phyloP scores from a whole-genome alignment of 2,888 invertebrate genomes.

The Endomychus coccineus region DNA sequence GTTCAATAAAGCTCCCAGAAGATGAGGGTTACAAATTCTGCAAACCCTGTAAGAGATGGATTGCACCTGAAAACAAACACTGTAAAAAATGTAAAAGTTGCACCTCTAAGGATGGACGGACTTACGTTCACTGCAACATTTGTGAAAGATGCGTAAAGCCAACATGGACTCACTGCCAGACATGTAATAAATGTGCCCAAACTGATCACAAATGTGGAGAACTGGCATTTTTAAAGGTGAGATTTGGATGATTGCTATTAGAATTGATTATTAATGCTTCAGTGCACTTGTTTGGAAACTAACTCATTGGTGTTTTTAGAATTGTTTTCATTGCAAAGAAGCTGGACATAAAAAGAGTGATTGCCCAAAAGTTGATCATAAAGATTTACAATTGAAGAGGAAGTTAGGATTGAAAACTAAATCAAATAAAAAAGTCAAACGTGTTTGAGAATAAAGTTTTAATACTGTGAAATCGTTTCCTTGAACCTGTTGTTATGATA shows the following conservation, averaged over 20 bases:
- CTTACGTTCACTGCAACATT: slow-evolving; percentile 58
- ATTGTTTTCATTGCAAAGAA: slow-evolving; percentile 52
- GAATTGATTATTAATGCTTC: slow-evolving; percentile 44
- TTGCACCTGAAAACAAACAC: slow-evolving; percentile 60
- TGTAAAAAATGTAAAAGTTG: slow-evolving; percentile 67
- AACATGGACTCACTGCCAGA: slow-evolving; percentile 69
- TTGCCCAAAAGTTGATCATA: slow-evolving; percentile 44
- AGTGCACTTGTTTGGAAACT: slow-evolving; percentile 1
- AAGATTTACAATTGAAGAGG: slow-evolving; percentile 36
- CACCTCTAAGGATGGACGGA: slow-evolving; percentile 66
- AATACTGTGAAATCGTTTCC: slow-evolving; percentile 8
- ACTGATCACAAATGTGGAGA: slow-evolving; percentile 49
- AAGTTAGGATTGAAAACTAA: slow-evolving; percentile 24
- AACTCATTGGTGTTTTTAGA: slow-evolving; percentile 36
- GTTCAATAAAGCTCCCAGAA: slow-evolving; percentile 47
- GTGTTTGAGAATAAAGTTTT: neutral
- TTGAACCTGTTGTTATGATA: too few species aligned
- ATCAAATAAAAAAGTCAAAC: slow-evolving; percentile 3
- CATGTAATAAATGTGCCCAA: slow-evolving; percentile 60
- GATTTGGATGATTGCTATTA: slow-evolving; percentile 27
- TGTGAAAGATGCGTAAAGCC: slow-evolving; percentile 78
- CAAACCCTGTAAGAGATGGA: slow-evolving; percentile 63
- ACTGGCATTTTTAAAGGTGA: slow-evolving; percentile 33
- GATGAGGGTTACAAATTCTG: slow-evolving; percentile 68
- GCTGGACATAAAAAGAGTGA: slow-evolving; percentile 50